Base-by-base conservation (phyloP, 2,797 vertebrate species). In the Iguana delicatissima region DNA sequence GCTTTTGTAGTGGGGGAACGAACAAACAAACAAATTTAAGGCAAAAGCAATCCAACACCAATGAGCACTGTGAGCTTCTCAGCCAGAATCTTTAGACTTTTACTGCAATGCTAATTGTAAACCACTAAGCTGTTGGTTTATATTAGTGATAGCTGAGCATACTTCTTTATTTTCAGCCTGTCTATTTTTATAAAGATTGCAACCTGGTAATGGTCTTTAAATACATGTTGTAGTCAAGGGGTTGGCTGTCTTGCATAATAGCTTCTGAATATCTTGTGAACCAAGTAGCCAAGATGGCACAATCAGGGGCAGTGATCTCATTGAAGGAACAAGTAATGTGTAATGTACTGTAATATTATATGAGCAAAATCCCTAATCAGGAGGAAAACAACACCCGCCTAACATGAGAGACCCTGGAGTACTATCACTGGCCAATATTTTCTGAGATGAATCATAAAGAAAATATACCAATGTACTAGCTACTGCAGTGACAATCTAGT, bases 21-120 rank as follows among this genome's bases (percentile, higher is more conserved):
- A 24, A 80, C 24, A 67, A 89, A 89, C 22, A 59, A 91, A 92
- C 85, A 90, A 87, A 88, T 91, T 92, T 89, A 74, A 89, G 74
- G 89, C 16, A 92, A 91, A 79, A 91, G 89, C 74, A 76, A 76
- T 1, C 32, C 79, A 87, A 83, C 93, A 50, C 73, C 86, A 29
- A 88, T 90, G 92, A 95, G 91, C 55, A 62, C 69, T 35, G 88
- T 6, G 89, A 88, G 84, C 13, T 83, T 52, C 84, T 91, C 88
- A 92, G 87, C 91, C 35, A 91, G 87, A 88, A 89, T 72, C 89
- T 32, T n/a, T 91, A 84, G 88, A 92, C 93, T 88, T 92, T 55
- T 2, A 89, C 35, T 81, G 22, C 8, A 85, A 81, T 69, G 32
- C 52, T 10, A 92, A 80, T 92, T 91, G 87, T 79, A 89, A 92